Conservation (phyloP, 2,797 vertebrate species). For the Trematomus bernacchii region DNA sequence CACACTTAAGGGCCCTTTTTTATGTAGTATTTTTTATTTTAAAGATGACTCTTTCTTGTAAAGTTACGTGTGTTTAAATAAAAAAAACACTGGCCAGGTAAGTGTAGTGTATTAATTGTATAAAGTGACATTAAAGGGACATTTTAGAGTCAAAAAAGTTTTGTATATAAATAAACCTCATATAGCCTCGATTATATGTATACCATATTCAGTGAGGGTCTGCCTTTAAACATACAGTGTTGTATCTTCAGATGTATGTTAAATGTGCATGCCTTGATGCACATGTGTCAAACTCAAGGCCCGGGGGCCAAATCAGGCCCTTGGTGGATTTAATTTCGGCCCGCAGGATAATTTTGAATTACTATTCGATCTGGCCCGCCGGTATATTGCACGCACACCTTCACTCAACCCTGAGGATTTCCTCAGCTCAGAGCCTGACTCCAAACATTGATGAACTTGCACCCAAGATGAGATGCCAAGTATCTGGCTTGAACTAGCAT, state of each 20-base stretch:
- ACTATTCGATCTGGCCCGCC: too few relatives aligned
- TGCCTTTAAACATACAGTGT: slow-evolving; percentile 17
- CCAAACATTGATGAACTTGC: too few relatives aligned
- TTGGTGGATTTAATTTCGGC: too few relatives aligned
- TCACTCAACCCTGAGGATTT: too few relatives aligned
- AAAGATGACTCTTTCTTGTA: background rate
- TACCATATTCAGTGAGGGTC: background rate
- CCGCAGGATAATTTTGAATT: too few relatives aligned
- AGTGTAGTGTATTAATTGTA: background rate
- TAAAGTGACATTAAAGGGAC: background rate
- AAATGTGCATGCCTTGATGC: background rate
- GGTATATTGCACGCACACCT: too few relatives aligned
- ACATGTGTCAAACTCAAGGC: too few relatives aligned
- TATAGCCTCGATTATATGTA: background rate
- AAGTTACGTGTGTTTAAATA: background rate
- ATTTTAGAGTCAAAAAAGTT: background rate
- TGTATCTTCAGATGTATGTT: slow-evolving; percentile 16
- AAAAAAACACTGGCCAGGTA: background rate
- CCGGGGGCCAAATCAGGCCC: too few relatives aligned
- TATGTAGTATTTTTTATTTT: background rate
- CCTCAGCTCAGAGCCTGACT: too few relatives aligned
- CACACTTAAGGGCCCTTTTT: background rate
- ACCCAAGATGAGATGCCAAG: too few relatives aligned
- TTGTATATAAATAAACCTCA: background rate
- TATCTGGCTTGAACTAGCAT: too few relatives aligned